These are phyloP conservation scores for Chaetodon trifascialis DNA, from an alignment of 2,113 vertebrate genomes.

Conservation along the genomic window DNA sequence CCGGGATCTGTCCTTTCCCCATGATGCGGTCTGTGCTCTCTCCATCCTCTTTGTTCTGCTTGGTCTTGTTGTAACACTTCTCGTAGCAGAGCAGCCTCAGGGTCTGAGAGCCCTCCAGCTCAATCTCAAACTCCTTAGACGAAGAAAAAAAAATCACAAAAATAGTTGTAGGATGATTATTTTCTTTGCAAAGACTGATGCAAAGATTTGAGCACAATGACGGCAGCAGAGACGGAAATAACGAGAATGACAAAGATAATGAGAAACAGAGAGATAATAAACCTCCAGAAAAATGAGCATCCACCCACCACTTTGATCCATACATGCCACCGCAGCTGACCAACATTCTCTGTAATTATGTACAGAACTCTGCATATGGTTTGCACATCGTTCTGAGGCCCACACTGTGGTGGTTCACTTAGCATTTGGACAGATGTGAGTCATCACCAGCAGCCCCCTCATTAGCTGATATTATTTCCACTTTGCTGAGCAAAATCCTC, in stretches of 20 bases:
- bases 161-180: background rate
- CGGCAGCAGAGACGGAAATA: background rate
- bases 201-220: background rate
- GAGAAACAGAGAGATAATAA: constrained; percentile 9
- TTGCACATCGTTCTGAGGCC: constrained; percentile 57
- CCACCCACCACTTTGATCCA: background rate
- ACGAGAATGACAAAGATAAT: background rate
- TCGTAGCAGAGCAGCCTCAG: constrained; percentile 96
- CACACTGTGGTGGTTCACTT: constrained; percentile 65
- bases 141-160: background rate
- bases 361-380: constrained; percentile 54
- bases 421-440: constrained; percentile 71
- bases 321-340: constrained; percentile 34
- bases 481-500: constrained; percentile 66
- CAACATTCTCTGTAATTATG: constrained; percentile 53
- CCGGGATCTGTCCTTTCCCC: constrained; percentile 96
- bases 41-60: constrained; percentile 91
- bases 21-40: constrained; percentile 93
- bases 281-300: background rate
- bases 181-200: background rate
- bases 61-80: constrained; percentile 94
- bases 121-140: constrained; percentile 96
- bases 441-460: constrained; percentile 75
- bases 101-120: constrained; percentile 97
- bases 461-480: constrained; percentile 76